These are phyloP conservation scores for Cotesia congregata DNA, from an alignment of 2,888 invertebrate species.

Conservation along the genomic window DNA sequence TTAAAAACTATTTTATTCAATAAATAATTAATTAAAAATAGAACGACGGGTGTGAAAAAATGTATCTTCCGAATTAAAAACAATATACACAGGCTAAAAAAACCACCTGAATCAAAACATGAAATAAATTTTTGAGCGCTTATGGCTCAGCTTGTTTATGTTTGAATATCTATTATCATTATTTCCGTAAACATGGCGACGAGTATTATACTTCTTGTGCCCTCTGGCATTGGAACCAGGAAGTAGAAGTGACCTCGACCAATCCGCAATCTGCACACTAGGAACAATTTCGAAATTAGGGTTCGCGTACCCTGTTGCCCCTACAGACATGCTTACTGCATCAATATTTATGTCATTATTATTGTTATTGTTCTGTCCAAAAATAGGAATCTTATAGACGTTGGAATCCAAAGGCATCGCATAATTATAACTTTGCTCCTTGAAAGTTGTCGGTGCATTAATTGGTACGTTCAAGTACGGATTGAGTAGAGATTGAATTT, in stretches of 20 bases:
- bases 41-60: neutral
- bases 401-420: conserved; percentile 24
- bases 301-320: conserved; percentile 1
- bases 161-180: neutral
- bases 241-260: conserved; percentile 8
- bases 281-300: neutral
- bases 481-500: conserved; percentile 41
- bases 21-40: no score
- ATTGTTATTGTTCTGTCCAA: conserved; percentile 33
- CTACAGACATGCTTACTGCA: neutral
- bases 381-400: conserved; percentile 49
- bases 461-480: conserved; percentile 38
- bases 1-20: no score
- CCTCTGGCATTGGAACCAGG: neutral
- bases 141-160: neutral
- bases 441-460: conserved; percentile 13
- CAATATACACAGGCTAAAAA: neutral
- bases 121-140: neutral
- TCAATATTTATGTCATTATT: neutral
- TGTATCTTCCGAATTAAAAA: neutral
- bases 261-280: neutral
- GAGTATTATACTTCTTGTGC: neutral
- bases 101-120: conserved; percentile 3
- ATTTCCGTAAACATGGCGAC: neutral
- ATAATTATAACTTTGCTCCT: conserved; percentile 9